Base-by-base conservation (phyloP, 2,113 vertebrate genomes). In the Pyxicephalus adspersus region DNA sequence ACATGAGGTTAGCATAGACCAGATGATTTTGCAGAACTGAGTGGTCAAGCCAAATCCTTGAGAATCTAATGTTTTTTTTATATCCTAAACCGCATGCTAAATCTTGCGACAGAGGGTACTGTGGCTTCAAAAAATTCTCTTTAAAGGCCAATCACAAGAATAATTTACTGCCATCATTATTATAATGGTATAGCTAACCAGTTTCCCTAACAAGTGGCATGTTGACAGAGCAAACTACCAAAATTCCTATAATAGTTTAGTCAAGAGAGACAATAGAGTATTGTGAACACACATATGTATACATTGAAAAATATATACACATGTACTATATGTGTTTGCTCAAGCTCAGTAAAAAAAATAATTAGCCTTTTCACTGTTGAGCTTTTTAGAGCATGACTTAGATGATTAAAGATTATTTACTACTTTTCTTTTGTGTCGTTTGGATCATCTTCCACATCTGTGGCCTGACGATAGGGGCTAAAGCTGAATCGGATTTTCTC, bases 401-500 rank as follows among this genome's bases (percentile, higher is more conserved):
- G 80, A 51, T 82, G 80, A 75, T 82, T 82, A 75, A 66, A 82
- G 80, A 82, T 82, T 75, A 75, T 75, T 82, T 75, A 65, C 71
- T 57, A 82, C 70, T 57, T 77, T 82, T 63, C 80, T 51, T 58
- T 82, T 82, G 70, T 82, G 58, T 51, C 19, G n/a, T 82, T 82
- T 66, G 80, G 80, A 82, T 82, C 80, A 82, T 82, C 80, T 82
- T 89, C 86, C 83, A 80, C 86, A 86, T 89, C 86, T 91, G 89
- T 29, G 52, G 64, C 54, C 84, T 88, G 87, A 86, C 87, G 84
- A 89, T 86, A 90, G 86, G 89, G 86, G 64, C 85, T 86, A 86
- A 91, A 85, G 83, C 86, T 87, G 83, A 89, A 85, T 83, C 84
- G 87, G 88, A 87, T 89, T 88, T 90, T 91, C 88, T 88, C 83